A percentile compares a stretch with the other conserved stretches of the same genome.
Conservation (phyloP, 2,113 vertebrate species). For the Tachycineta bicolor region DNA sequence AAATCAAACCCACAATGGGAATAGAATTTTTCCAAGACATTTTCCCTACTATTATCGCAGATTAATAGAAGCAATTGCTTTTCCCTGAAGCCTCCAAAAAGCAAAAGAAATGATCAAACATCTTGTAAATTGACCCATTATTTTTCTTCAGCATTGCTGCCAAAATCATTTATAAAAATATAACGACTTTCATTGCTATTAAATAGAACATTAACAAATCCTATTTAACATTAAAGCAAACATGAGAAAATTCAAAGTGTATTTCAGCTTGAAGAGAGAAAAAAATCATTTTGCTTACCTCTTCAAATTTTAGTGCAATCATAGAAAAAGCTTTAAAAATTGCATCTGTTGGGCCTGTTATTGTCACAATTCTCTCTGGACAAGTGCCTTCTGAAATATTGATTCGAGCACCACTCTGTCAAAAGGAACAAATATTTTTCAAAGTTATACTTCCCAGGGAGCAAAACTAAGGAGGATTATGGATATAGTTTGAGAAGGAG, state of each 20-base stretch:
- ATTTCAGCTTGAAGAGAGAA: neutral
- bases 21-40: constrained; percentile 44
- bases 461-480: neutral
- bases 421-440: constrained; percentile 56
- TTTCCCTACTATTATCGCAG: constrained; percentile 51
- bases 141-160: constrained; percentile 44
- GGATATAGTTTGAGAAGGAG: neutral
- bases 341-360: constrained; percentile 91
- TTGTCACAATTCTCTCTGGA: constrained; percentile 92
- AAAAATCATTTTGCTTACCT: constrained; percentile 75
- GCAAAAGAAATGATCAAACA: constrained; percentile 66
- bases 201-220: constrained; percentile 58
- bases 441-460: neutral
- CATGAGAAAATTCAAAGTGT: constrained; percentile 32
- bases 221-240: constrained; percentile 63
- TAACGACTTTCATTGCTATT: constrained; percentile 45
- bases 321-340: constrained; percentile 94
- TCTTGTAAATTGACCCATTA: constrained; percentile 63
- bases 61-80: constrained; percentile 62
- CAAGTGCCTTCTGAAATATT: constrained; percentile 94
- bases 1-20: constrained; percentile 52
- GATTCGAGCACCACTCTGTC: constrained; percentile 90
- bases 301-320: constrained; percentile 95
- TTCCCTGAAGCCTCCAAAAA: constrained; percentile 57
- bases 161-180: constrained; percentile 63